phyloP scores from a whole-genome alignment of 2,113 vertebrate species.

The Cairina moschata region DNA sequence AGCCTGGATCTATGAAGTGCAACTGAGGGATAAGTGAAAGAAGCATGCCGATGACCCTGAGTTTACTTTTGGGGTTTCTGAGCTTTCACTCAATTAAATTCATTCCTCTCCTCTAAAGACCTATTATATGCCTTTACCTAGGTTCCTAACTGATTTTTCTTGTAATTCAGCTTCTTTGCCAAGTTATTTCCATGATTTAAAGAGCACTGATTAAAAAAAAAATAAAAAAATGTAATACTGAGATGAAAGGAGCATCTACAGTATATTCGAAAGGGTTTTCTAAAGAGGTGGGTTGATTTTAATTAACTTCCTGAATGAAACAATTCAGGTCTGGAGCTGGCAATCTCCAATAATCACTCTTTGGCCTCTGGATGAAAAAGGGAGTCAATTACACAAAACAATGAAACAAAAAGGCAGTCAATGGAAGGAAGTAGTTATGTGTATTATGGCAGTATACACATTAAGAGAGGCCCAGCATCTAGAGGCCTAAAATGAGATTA shows the following conservation, averaged over 20 bases:
- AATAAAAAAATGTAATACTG: neutral
- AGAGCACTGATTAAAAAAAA: conserved; percentile 37
- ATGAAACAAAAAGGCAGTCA: conserved; percentile 56
- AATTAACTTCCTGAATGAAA: conserved; percentile 73
- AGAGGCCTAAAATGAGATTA: conserved; percentile 18
- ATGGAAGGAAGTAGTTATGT: conserved; percentile 63
- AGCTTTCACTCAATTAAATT: conserved; percentile 60
- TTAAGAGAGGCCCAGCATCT: neutral
- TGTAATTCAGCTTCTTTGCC: conserved; percentile 61
- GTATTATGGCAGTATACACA: conserved; percentile 29
- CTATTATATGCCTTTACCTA: conserved; percentile 54
- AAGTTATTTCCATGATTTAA: conserved; percentile 71
- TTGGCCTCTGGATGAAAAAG: conserved; percentile 62
- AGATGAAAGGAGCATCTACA: conserved; percentile 63
- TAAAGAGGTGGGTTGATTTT: conserved; percentile 65
- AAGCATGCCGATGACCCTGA: conserved; percentile 35
- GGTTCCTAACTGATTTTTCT: conserved; percentile 58
- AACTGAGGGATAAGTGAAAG: conserved; percentile 59
- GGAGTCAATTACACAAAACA: conserved; percentile 66
- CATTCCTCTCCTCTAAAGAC: conserved; percentile 57
- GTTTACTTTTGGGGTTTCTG: conserved; percentile 52
- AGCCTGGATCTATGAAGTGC: conserved; percentile 60
- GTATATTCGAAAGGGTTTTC: conserved; percentile 28
- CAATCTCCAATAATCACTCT: conserved; percentile 66
- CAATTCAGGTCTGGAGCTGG: conserved; percentile 61